phyloP scores from a whole-genome alignment of 2,888 invertebrate genomes.

The Mystacides longicornis region DNA sequence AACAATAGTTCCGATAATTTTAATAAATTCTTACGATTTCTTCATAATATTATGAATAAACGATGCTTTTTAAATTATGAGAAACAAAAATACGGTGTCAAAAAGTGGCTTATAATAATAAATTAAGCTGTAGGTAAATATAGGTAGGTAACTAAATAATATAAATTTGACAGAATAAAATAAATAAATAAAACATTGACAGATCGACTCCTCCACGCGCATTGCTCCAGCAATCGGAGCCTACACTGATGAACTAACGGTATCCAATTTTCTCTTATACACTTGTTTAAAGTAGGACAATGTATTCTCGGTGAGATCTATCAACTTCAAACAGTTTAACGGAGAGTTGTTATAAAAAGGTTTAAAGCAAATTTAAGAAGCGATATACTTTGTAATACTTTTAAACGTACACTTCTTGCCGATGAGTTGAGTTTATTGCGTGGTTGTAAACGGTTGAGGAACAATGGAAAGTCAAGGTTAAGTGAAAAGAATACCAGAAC shows the following conservation, averaged over 20 bases:
- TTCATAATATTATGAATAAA: not conserved
- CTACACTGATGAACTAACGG: conserved; percentile 18
- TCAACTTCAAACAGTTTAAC: too few species aligned
- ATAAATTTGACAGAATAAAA: not conserved
- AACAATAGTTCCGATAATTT: not conserved
- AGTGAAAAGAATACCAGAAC: not conserved
- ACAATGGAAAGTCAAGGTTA: conserved; percentile 14
- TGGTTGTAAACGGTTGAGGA: not conserved
- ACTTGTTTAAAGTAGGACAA: conserved; percentile 20
- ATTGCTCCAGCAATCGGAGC: conserved; percentile 6
- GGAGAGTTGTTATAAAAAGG: too few species aligned
- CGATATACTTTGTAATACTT: not conserved
- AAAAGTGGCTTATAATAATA: not conserved
- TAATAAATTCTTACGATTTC: not conserved
- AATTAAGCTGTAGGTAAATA: not conserved
- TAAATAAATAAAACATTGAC: conserved; percentile 6
- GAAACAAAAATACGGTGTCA: too few species aligned
- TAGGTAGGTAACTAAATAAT: not conserved
- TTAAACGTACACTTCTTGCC: not conserved
- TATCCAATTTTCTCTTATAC: conserved; percentile 20
- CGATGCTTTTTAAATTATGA: not conserved
- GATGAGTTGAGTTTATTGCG: not conserved
- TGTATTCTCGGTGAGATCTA: conserved; percentile 8
- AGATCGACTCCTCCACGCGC: not conserved
- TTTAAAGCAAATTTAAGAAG: too few species aligned